These are phyloP conservation scores for Megalops cyprinoides DNA, from an alignment of 2,797 vertebrate genomes.

Conservation along the genomic window DNA sequence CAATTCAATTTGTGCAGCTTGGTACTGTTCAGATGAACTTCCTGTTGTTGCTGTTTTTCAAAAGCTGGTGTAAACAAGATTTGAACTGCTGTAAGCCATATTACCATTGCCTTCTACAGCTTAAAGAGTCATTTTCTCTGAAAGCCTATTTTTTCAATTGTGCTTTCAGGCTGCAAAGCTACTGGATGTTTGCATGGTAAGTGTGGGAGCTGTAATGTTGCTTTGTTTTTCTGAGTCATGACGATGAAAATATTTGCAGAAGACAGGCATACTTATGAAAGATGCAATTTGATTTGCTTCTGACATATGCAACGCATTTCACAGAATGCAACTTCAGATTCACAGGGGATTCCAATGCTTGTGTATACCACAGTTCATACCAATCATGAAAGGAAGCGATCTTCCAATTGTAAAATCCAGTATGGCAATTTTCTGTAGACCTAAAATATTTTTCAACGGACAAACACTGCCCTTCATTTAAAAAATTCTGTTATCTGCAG, in stretches of 20 bases:
- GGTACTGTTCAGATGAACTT: too few species aligned
- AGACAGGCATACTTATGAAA: neutral
- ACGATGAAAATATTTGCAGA: neutral
- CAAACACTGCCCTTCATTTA: too few species aligned
- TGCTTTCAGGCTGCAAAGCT: neutral
- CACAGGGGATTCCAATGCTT: neutral
- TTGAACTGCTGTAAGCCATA: neutral
- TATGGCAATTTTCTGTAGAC: too few species aligned
- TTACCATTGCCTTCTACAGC: neutral
- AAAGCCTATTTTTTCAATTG: neutral
- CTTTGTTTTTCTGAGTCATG: neutral
- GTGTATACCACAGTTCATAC: neutral
- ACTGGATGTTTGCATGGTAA: neutral
- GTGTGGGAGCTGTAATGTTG: neutral
- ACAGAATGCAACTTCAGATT: neutral
- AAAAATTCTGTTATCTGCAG: too few species aligned
- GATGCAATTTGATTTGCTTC: neutral
- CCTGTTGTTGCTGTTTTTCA: neutral
- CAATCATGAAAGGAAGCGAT: neutral
- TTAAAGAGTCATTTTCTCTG: neutral
- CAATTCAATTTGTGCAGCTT: neutral
- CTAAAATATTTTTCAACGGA: too few species aligned
- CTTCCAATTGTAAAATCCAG: too few species aligned
- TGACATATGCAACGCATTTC: neutral
- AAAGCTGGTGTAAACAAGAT: neutral